These are phyloP conservation scores for Polymixis flavicincta DNA, from an alignment of 2,888 invertebrate species.

Conservation along the genomic window DNA sequence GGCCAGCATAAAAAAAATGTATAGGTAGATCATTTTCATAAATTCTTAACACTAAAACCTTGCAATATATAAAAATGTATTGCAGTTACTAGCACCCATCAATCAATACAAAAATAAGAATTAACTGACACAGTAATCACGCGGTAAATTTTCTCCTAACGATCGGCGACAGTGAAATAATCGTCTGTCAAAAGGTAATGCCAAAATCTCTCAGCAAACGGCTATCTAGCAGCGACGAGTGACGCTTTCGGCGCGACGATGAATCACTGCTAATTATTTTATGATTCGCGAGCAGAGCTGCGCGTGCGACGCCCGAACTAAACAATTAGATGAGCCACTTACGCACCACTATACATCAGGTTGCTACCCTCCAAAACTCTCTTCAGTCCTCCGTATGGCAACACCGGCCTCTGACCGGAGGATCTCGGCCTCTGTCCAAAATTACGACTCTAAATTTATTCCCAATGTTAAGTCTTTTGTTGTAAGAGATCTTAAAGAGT, in stretches of 20 bases:
- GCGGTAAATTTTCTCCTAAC: conserved; percentile 85
- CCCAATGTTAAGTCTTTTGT: conserved; percentile 84
- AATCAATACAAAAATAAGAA: conserved; percentile 73
- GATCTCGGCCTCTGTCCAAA: conserved; percentile 80
- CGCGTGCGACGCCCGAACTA: conserved; percentile 71
- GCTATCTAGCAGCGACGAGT: conserved; percentile 77
- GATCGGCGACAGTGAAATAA: conserved; percentile 87
- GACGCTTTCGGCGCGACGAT: conserved; percentile 83
- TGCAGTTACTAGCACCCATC: conserved; percentile 59
- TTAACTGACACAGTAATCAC: conserved; percentile 77
- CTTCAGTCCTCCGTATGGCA: conserved; percentile 69
- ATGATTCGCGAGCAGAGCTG: conserved; percentile 74
- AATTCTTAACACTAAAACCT: background rate
- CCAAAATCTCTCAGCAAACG: conserved; percentile 83
- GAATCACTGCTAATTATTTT: conserved; percentile 89
- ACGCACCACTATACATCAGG: conserved; percentile 38
- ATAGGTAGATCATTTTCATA: background rate
- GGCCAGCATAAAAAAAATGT: background rate
- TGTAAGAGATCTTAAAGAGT: conserved; percentile 77
- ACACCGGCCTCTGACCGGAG: conserved; percentile 62
- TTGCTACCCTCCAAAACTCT: conserved; percentile 41
- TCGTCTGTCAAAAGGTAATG: conserved; percentile 88
- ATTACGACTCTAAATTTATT: conserved; percentile 81
- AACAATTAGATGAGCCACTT: conserved; percentile 75
- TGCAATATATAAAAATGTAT: conserved; percentile 26